phyloP scores from a whole-genome alignment of 2,113 vertebrate species.

The Salvelinus sp. region DNA sequence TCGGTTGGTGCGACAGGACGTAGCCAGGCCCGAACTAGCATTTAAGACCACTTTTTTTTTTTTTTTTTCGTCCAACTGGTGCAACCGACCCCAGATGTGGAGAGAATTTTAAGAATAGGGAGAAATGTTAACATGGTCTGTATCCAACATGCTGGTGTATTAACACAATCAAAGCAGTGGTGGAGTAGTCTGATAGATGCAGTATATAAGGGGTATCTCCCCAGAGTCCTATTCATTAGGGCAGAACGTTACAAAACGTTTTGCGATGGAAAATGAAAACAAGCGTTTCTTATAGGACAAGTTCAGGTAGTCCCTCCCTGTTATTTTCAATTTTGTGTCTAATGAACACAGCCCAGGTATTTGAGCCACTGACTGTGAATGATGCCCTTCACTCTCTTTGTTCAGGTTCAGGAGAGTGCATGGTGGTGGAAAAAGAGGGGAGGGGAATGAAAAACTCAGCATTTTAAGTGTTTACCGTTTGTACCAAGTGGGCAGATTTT shows the following conservation, averaged over 20 bases:
- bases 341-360: neutral
- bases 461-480: slow-evolving; percentile 75
- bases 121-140: neutral
- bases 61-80: too few relatives aligned
- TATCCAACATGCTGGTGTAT: slow-evolving; percentile 6
- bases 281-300: too few relatives aligned
- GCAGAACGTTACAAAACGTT: neutral
- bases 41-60: too few relatives aligned
- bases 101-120: slow-evolving; percentile 8
- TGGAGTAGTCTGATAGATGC: neutral
- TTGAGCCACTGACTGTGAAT: neutral
- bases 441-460: slow-evolving; percentile 75
- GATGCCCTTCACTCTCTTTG: slow-evolving; percentile 9
- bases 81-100: slow-evolving; percentile 7
- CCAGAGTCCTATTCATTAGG: neutral
- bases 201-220: slow-evolving; percentile 14
- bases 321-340: slow-evolving; percentile 5
- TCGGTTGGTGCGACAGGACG: too few relatives aligned
- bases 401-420: slow-evolving; percentile 14
- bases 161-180: slow-evolving; percentile 19
- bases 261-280: neutral
- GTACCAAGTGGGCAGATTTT: slow-evolving; percentile 82
- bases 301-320: neutral
- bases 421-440: slow-evolving; percentile 43
- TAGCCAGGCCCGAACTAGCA: too few relatives aligned